These are phyloP conservation scores for Heterotilapia buettikoferi DNA, from an alignment of 2,113 vertebrate species.

Conservation along the genomic window DNA sequence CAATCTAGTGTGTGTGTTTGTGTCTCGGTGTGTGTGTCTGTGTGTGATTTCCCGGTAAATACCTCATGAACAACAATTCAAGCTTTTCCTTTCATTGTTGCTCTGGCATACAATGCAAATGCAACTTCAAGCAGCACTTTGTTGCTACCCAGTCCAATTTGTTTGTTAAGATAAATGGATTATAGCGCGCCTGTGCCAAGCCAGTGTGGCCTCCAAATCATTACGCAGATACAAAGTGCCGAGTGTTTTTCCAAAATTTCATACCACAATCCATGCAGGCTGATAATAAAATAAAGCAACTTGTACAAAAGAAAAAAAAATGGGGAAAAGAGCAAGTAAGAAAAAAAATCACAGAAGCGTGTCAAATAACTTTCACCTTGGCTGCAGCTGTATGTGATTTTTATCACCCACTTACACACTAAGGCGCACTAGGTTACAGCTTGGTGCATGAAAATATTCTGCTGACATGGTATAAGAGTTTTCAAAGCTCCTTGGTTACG, in stretches of 20 bases:
- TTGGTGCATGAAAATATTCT: not conserved
- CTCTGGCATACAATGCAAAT: slow-evolving; percentile 12
- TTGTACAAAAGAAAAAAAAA: not conserved
- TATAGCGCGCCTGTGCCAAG: not conserved
- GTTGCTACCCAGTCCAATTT: not conserved
- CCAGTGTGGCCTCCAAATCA: not conserved
- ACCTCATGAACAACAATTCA: slow-evolving; percentile 49
- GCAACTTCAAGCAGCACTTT: slow-evolving; percentile 4
- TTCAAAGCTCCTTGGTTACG: not conserved
- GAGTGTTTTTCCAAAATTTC: slow-evolving; percentile 30
- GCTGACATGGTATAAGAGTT: not conserved
- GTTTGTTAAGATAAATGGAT: slow-evolving; percentile 14
- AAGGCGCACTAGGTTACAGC: not conserved
- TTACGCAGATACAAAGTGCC: not conserved
- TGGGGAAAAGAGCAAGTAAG: not conserved
- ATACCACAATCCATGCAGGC: not conserved
- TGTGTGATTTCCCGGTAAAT: slow-evolving; percentile 32
- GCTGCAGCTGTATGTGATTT: slow-evolving; percentile 23
- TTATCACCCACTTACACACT: slow-evolving; percentile 6
- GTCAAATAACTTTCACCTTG: slow-evolving; percentile 18
- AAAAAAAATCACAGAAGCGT: not conserved
- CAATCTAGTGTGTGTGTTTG: not conserved
- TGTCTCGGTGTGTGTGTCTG: not conserved
- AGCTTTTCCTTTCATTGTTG: slow-evolving; percentile 55
- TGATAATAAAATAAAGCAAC: not conserved